Conservation (phyloP, 1,140 invertebrate genomes). For the Lepidurus couesii region DNA sequence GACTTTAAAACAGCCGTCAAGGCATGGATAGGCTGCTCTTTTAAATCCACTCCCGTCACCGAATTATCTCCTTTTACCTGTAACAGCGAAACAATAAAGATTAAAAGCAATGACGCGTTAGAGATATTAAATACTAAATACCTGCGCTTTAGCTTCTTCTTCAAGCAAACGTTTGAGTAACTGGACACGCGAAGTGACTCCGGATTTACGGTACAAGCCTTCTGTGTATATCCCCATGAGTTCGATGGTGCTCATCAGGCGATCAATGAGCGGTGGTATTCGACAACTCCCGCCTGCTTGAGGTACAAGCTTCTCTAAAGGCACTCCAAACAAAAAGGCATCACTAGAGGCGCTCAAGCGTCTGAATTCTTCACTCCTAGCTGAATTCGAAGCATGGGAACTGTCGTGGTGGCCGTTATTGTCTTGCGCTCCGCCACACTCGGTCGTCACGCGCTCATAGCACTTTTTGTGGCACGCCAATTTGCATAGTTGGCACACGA, state of each 20-base stretch:
- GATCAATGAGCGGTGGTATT: conserved; percentile 78
- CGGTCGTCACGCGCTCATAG: conserved; percentile 57
- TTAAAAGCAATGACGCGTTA: neutral
- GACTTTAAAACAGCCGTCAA: conserved; percentile 83
- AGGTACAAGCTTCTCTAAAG: conserved; percentile 47
- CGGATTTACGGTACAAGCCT: conserved; percentile 89
- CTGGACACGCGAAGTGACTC: conserved; percentile 54
- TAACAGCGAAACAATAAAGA: neutral
- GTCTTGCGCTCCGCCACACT: conserved; percentile 46
- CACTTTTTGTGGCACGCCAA: conserved; percentile 93
- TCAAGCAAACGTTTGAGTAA: conserved; percentile 45
- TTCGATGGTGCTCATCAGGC: conserved; percentile 83
- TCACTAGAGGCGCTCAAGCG: conserved; percentile 42
- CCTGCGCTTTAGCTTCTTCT: conserved; percentile 31
- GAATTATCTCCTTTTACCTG: neutral
- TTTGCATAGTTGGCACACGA: conserved; percentile 78
- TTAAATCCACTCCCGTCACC: conserved; percentile 32
- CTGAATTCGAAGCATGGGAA: neutral
- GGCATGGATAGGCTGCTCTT: conserved; percentile 68
- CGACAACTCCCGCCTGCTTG: conserved; percentile 50
- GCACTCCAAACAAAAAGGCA: conserved; percentile 52
- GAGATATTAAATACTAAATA: neutral
- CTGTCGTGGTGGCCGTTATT: neutral
- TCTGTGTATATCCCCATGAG: conserved; percentile 85
- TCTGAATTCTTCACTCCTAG: conserved; percentile 38